phyloP scores from a whole-genome alignment of 1,140 invertebrate genomes.

The Drosophila auraria region DNA sequence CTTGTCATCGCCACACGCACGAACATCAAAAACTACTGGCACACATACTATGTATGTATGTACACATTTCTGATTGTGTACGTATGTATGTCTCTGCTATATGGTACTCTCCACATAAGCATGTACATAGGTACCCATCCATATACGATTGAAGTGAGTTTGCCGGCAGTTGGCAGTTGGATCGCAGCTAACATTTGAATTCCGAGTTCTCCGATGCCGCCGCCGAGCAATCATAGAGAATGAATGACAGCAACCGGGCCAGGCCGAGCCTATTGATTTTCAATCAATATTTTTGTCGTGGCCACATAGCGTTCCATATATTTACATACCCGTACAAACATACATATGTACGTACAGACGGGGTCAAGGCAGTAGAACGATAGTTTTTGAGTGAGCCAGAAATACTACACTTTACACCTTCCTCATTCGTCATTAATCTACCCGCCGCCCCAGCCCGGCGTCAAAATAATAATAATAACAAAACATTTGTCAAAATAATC shows the following conservation, averaged over 20 bases:
- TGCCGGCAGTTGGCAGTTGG: slow-evolving; percentile 57
- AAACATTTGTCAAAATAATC: slow-evolving; percentile 39
- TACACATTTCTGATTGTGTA: slow-evolving; percentile 18
- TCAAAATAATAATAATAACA: slow-evolving; percentile 26
- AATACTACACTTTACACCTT: neutral
- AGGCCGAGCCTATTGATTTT: slow-evolving; percentile 73
- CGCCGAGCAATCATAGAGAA: slow-evolving; percentile 35
- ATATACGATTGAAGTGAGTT: slow-evolving; percentile 31
- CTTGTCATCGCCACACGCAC: slow-evolving; percentile 76
- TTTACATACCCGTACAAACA: slow-evolving; percentile 16
- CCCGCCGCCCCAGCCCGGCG: no score
- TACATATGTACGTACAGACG: slow-evolving; percentile 2
- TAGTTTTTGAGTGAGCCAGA: slow-evolving; percentile 1
- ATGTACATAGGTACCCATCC: slow-evolving; percentile 25
- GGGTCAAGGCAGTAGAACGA: slow-evolving; percentile 18
- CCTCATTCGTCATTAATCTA: slow-evolving; percentile 1
- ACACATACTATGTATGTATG: slow-evolving; percentile 27
- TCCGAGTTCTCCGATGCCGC: slow-evolving; percentile 20
- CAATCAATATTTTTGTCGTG: slow-evolving; percentile 77
- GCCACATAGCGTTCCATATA: slow-evolving; percentile 30
- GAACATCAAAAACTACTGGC: slow-evolving; percentile 44
- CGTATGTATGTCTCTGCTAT: slow-evolving; percentile 16
- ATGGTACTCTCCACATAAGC: slow-evolving; percentile 7
- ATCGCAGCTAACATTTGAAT: slow-evolving; percentile 40
- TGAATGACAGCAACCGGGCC: slow-evolving; percentile 44